Conservation (phyloP, 2,888 invertebrate species). For the Plemyria rubiginata region DNA sequence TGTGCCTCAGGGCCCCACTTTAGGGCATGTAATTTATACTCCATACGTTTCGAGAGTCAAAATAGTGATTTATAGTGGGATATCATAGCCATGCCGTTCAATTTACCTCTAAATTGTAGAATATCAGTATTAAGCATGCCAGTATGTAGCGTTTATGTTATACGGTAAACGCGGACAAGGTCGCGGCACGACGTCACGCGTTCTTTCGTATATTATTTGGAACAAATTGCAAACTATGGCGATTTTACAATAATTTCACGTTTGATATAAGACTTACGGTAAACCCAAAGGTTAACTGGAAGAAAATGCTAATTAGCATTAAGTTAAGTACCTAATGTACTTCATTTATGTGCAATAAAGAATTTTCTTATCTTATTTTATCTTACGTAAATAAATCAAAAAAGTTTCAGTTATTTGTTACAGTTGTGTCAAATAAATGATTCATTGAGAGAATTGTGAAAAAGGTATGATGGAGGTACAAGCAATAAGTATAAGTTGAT, state of each 20-base stretch:
- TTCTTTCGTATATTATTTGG: slow-evolving; percentile 53
- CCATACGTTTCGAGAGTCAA: slow-evolving; percentile 30
- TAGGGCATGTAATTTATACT: slow-evolving; percentile 31
- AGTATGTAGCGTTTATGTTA: slow-evolving; percentile 49
- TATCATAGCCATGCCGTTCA: slow-evolving; percentile 28
- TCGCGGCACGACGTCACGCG: slow-evolving; percentile 60
- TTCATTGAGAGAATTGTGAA: no score
- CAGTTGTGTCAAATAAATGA: no score
- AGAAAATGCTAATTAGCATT: no score
- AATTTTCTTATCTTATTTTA: no score
- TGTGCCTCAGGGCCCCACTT: slow-evolving; percentile 31
- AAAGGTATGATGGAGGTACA: no score
- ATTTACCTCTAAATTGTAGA: slow-evolving; percentile 11
- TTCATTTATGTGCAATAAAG: no score
- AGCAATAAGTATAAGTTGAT: no score
- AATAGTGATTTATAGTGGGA: slow-evolving; percentile 31
- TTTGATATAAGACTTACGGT: no score
- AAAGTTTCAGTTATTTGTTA: no score
- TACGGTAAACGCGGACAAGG: slow-evolving; percentile 50
- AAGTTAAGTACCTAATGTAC: no score
- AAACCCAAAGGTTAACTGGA: no score
- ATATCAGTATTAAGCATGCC: slow-evolving; percentile 27
- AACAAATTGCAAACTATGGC: slow-evolving; percentile 38
- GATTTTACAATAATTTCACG: slow-evolving; percentile 2
- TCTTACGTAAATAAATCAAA: no score